Base-by-base conservation (phyloP, 2,113 vertebrate genomes). In the Pelecanoides urinatrix region DNA sequence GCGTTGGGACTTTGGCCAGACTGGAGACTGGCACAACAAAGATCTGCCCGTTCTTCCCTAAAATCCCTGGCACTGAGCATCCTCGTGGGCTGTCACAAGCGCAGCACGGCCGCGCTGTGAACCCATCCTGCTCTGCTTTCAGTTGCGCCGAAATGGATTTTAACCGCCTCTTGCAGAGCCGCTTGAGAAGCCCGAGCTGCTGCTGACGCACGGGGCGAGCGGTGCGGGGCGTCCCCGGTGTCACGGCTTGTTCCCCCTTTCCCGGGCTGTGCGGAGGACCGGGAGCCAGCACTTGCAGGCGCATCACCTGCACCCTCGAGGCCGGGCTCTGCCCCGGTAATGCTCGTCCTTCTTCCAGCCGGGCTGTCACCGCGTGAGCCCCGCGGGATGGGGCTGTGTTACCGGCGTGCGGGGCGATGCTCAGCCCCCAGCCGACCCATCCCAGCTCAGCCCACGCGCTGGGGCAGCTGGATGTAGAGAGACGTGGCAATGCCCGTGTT, bases 21-120 rank as follows among this genome's bases (percentile, higher is more conserved):
- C 44, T 63, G 42, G 65, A 34, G 44, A 20, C 36, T 0, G 2
- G 16, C 16, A 11, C 53, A 52, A 55, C 68, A 65, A 38, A 61
- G 38, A 34, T 17, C n/a, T 86, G 50, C 50, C 26, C 2, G 2
- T 65, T 61, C 20, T 47, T 36, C 66, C 62, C 44, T 76, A 27
- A 70, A 66, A 25, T 42, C 52, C 32, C 13, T 44, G 38, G 5
- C 18, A 7, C 4, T 30, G 29, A 80, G 42, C 73, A 50, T 40
- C 65, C n/a, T 19, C 5, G 3, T 18, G 32, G 73, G 34, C 36
- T 81, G 58, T 11, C 0, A 10, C 40, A 32, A 22, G 32, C 1
- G 1, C 17, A 12, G 40, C 47, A 16, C 1, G 10, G 70, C 53
- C 1, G 0, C 0, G 10, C 56, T 71, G 45, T 0, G 0, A 25